Conservation (phyloP, 2,113 vertebrate genomes). For the Channa argus region DNA sequence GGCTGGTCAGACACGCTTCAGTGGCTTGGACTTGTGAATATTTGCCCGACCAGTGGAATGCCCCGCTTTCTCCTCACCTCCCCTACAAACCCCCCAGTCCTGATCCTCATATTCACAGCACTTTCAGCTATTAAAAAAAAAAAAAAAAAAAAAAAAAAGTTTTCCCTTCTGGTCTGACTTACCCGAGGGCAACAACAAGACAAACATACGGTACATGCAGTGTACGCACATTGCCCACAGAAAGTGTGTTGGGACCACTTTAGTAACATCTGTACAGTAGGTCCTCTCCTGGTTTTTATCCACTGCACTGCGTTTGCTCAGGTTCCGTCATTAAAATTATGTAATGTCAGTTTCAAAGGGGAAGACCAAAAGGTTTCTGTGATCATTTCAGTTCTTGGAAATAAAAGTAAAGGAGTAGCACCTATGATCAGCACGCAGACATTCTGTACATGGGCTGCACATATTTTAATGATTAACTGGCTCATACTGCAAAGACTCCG, state of each 20-base stretch:
- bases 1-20: constrained; percentile 81
- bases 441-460: background rate
- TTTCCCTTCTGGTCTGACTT: constrained; percentile 41
- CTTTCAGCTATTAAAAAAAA: background rate
- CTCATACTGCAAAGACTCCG: background rate
- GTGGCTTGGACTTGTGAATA: constrained; percentile 81
- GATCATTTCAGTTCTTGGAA: constrained; percentile 19
- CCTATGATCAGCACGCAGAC: constrained; percentile 32
- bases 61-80: constrained; percentile 50
- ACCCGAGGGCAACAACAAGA: constrained; percentile 50
- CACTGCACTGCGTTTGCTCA: constrained; percentile 20
- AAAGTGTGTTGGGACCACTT: constrained; percentile 42
- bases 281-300: background rate
- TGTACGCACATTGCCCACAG: background rate
- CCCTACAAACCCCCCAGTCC: constrained; percentile 35
- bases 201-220: constrained; percentile 4
- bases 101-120: constrained; percentile 32
- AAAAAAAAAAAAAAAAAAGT: too few relatives aligned
- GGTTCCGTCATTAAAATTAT: constrained; percentile 39
- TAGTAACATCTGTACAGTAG: constrained; percentile 2
- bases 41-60: constrained; percentile 86
- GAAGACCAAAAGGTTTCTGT: constrained; percentile 31
- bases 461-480: constrained; percentile 27
- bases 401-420: constrained; percentile 32
- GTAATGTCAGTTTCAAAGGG: constrained; percentile 40